Percentiles rank a stretch among this genome's conserved stretches.
Evolutionary conservation across 2,113 vertebrate species (phyloP).

Genomic region (Mungos mungo): DNA sequence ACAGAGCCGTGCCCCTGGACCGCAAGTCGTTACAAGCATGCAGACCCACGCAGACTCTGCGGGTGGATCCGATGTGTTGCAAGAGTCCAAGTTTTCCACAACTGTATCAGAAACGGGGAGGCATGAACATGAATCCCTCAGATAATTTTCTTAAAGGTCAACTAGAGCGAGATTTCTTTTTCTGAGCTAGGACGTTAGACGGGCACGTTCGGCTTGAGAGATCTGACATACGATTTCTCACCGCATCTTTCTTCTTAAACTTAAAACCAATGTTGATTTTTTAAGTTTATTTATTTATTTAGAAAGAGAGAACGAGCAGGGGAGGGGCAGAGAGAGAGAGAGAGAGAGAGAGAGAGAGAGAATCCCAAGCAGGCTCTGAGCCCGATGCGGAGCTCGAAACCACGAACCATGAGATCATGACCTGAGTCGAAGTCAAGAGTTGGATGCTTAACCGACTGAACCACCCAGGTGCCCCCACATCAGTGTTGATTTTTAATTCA

Average conservation of each 20-base stretch:
- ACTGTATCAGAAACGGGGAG: neutral
- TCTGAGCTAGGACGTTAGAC: neutral
- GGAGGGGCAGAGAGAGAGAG: no score
- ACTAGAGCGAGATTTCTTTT: neutral
- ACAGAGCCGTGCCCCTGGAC: neutral
- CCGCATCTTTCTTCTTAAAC: neutral
- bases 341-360: no score
- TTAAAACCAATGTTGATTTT: neutral
- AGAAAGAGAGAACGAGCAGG: no score
- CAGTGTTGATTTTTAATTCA: neutral
- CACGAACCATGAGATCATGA: no score
- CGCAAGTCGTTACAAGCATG: fast-evolving
- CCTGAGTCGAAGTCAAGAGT: no score
- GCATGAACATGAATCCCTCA: no score
- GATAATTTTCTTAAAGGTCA: neutral
- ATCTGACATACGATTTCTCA: neutral
- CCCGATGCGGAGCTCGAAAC: no score
- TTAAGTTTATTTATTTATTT: no score
- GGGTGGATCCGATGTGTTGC: neutral
- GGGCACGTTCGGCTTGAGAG: neutral
- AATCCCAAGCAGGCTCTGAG: no score
- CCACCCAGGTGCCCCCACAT: neutral
- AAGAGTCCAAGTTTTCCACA: neutral
- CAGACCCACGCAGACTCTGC: neutral
- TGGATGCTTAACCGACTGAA: no score